Evolutionary conservation across 2,113 vertebrate species (phyloP), one percentile per base, ranked within the genome.

Genomic region (Tapirus terrestris): DNA sequence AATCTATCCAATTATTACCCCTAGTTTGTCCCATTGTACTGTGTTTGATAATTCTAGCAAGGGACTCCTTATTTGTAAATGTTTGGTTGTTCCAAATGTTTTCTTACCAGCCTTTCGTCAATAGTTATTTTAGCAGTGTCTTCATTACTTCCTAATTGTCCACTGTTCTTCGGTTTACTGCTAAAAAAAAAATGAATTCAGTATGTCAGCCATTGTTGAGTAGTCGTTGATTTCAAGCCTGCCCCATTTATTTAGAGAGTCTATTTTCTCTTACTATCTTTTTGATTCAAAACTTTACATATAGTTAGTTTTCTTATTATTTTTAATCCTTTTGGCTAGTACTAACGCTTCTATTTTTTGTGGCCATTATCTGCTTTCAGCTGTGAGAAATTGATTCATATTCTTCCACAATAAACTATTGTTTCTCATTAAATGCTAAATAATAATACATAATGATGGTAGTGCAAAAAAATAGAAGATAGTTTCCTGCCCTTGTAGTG

Each of bases 81-180:
- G 48, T 96, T 88, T n/a, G 20, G 27, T 94, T 72, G 27, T 94
- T 97, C 68, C 61, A 92, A 95, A 43, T 73, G 48, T 97, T 96
- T 95, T 93, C 95, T 84, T 96, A 72, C 65, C 53, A 94, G 65
- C 33, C 75, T 97, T 96, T 94, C 23, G 85, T 97, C 87, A 94
- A 85, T 96, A 96, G 87, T 53, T 96, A 91, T 95, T 97, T 97
- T 96, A 96, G 53, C 33, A 81, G 25, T 75, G 9, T 97, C 94
- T 97, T 96, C 86, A 91, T 96, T 97, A 88, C 80, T 96, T 97
- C 75, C 65, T 92, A 97, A 96, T 92, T 91, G 92, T 96, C 94
- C 93, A 91, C 73, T 95, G 56, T 81, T 96, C 94, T 97, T 95
- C 87, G 53, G 82, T 79, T 91, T 91, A 80, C 45, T 65, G 67